Evolutionary conservation across 2,113 vertebrate genomes (phyloP), one percentile per base, ranked within the genome.

Genomic region (Dissostichus mawsoni): DNA sequence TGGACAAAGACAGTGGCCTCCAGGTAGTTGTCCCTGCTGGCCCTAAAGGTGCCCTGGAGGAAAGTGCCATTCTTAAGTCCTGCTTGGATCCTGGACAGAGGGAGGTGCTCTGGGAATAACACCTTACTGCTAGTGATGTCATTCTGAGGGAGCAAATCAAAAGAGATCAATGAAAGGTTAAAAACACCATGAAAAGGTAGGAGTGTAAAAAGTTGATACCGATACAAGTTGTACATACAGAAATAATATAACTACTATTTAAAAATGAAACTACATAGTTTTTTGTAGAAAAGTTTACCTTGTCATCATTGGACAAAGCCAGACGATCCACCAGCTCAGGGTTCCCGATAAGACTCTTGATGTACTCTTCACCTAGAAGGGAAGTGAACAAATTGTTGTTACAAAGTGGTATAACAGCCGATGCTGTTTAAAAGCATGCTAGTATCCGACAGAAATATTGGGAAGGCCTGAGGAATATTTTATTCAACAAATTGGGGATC

Each of bases 1-100:
- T 98, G 96, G 87, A 99, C 90, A 92, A 97, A 99, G 18, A 99
- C 97, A 1, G 96, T 98, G 56, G 96, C 98, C 94, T 99, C 98
- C 89, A 99, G 95, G 84, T 98, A 99, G 94, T 99, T 99, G 83
- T 99, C 98, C 76, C 97, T 96, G 92, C 94, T 99, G 80, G 98
- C 96, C 77, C 96, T 95, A 17, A 96, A 99, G 33, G 97, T 97
- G 66, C 98, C 98, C 94, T 99, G 98, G 53, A 98, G 90, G 69
- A 97, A 98, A 69, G 90, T 62, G 56, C 96, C 95, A 68, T 94
- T 97, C 93, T 99, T 99, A 87, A 99, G 97, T 47, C 98, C 98
- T 61, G 96, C 93, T 78, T 99, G 98, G 78, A 99, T 92, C 89
- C 93, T 97, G 90, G 98, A 98, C 29, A 99, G 94, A 9, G 97